phyloP scores from a whole-genome alignment of 2,888 invertebrate genomes.

The Elegia similella region DNA sequence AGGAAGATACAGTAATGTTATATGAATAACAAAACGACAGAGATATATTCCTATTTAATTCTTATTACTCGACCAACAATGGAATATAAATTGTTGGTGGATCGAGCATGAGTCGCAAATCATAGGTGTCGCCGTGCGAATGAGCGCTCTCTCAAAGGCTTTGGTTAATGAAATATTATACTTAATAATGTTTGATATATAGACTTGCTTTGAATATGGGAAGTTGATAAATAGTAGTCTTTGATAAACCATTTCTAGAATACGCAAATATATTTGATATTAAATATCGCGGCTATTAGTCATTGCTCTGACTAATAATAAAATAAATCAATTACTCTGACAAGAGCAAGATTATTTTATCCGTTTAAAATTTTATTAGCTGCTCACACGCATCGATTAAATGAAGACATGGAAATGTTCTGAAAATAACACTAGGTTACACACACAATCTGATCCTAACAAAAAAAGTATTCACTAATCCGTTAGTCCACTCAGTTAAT shows the following conservation, averaged over 20 bases:
- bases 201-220: conserved; percentile 4
- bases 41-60: conserved; percentile 78
- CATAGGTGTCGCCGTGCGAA: background rate
- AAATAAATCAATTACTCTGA: background rate
- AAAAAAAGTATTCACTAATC: too few relatives aligned
- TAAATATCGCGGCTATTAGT: background rate
- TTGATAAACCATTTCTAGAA: background rate
- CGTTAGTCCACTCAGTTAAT: too few relatives aligned
- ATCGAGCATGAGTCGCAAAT: conserved; percentile 22
- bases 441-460: too few relatives aligned
- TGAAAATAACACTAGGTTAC: too few relatives aligned
- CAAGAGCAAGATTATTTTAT: background rate
- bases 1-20: conserved; percentile 80
- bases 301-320: background rate
- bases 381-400: too few relatives aligned
- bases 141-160: conserved; percentile 2
- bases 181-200: conserved; percentile 11
- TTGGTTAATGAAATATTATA: conserved; percentile 12
- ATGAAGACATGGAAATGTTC: too few relatives aligned
- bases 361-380: background rate
- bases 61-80: conserved; percentile 71
- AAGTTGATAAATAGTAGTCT: conserved; percentile 11
- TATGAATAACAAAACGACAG: conserved; percentile 81
- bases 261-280: conserved; percentile 2
- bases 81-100: conserved; percentile 58